These are phyloP conservation scores for Aradophagus sp. DNA, from an alignment of 1,140 invertebrate genomes.

Conservation along the genomic window DNA sequence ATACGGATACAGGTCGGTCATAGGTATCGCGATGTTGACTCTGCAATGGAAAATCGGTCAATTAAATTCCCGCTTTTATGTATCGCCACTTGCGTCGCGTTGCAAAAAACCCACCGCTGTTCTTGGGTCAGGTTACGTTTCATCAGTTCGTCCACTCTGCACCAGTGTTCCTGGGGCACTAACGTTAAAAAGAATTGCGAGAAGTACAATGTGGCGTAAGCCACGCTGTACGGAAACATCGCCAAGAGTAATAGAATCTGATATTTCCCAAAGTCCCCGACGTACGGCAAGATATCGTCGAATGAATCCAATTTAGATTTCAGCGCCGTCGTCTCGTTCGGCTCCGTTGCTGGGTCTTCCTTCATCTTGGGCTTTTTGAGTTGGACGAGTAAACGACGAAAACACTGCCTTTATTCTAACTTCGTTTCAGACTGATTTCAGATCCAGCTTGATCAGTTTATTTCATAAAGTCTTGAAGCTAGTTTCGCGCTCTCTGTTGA, in stretches of 20 bases:
- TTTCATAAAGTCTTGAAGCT: no score
- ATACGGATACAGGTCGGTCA: constrained; percentile 62
- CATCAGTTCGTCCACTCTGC: constrained; percentile 63
- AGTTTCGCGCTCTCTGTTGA: no score
- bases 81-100: no score
- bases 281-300: constrained; percentile 74
- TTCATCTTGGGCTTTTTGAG: no score
- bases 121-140: constrained; percentile 57
- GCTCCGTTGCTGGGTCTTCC: constrained; percentile 29
- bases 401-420: no score
- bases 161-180: constrained; percentile 72
- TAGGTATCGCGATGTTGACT: constrained; percentile 62
- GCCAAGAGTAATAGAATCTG: constrained; percentile 74
- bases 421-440: no score
- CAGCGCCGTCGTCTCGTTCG: constrained; percentile 62
- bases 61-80: no score
- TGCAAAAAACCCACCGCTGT: constrained; percentile 61
- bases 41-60: constrained; percentile 39
- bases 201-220: constrained; percentile 70
- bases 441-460: no score
- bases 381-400: no score
- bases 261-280: constrained; percentile 77
- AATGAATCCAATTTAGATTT: constrained; percentile 69
- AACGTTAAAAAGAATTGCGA: constrained; percentile 72
- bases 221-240: constrained; percentile 66